Conservation (phyloP, 2,888 invertebrate genomes). For the Boloria selene region DNA sequence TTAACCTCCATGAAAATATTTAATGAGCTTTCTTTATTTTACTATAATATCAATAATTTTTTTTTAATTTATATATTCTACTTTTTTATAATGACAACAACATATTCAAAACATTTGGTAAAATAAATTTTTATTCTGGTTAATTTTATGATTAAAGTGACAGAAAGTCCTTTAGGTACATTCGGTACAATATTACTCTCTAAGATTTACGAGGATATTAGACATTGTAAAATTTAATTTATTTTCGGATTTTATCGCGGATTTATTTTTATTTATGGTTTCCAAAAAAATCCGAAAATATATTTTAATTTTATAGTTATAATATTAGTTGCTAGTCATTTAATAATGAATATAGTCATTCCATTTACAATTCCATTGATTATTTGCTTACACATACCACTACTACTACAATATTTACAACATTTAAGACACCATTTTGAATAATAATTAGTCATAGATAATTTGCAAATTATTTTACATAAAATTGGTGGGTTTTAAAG, state of each 20-base stretch:
- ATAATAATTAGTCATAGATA: not conserved
- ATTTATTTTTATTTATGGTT: too few relatives aligned
- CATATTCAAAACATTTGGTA: not conserved
- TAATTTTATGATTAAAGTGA: too few relatives aligned
- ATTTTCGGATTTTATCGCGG: too few relatives aligned
- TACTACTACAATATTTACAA: constrained; percentile 24
- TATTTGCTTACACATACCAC: constrained; percentile 7
- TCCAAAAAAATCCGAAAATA: not conserved
- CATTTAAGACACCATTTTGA: constrained; percentile 27
- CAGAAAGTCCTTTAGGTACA: too few relatives aligned
- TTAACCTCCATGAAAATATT: constrained; percentile 12
- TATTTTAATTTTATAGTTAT: constrained; percentile 8
- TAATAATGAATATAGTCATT: constrained; percentile 16
- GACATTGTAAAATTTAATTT: too few relatives aligned
- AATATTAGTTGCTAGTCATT: constrained; percentile 1
- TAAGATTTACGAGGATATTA: too few relatives aligned
- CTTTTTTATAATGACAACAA: not conserved
- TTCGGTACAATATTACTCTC: too few relatives aligned
- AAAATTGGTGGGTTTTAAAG: constrained; percentile 24
- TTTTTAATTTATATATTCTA: not conserved
- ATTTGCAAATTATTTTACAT: constrained; percentile 6
- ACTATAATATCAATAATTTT: not conserved
- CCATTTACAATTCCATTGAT: not conserved
- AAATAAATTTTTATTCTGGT: constrained; percentile 1
- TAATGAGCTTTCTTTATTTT: not conserved